Percentiles rank a stretch among this genome's conserved stretches.
Evolutionary conservation across 30 jellyfish, hydroid and myxozoan species (phyloP).

Genomic region (Aurelia coerulea): DNA sequence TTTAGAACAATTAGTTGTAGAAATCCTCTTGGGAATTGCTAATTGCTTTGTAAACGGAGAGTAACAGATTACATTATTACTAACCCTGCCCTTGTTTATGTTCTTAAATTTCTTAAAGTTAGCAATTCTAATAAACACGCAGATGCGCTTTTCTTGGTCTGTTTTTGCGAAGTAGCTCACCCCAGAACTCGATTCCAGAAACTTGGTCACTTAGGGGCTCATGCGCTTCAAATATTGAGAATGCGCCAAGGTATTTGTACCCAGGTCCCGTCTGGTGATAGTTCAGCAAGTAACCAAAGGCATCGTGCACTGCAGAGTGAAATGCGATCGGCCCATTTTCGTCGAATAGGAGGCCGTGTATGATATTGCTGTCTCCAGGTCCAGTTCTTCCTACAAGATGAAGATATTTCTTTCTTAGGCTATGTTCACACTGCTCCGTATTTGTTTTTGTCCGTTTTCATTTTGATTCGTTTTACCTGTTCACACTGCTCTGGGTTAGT

Average conservation of each 20-base stretch:
- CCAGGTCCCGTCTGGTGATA: slow-evolving; percentile 78
- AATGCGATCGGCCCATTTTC: slow-evolving; percentile 76
- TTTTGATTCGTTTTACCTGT: too few relatives aligned
- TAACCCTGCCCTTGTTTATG: too few relatives aligned
- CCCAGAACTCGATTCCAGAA: slow-evolving; percentile 79
- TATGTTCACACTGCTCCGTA: too few relatives aligned
- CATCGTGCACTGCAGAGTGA: slow-evolving; percentile 86
- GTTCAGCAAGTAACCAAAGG: slow-evolving; percentile 73
- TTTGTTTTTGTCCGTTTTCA: too few relatives aligned
- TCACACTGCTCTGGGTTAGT: too few relatives aligned
- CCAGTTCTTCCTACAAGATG: slow-evolving; percentile 73
- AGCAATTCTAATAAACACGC: slow-evolving; percentile 4
- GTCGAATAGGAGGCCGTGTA: slow-evolving; percentile 65
- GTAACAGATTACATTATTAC: too few relatives aligned
- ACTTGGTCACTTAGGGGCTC: slow-evolving; percentile 64
- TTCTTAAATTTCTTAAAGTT: not conserved
- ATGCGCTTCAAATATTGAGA: slow-evolving; percentile 40
- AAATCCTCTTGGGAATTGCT: too few relatives aligned
- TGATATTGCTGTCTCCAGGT: slow-evolving; percentile 78
- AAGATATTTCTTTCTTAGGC: not conserved
- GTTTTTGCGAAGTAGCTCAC: slow-evolving; percentile 24
- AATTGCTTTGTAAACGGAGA: too few relatives aligned
- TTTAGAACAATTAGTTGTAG: too few relatives aligned
- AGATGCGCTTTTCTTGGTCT: not conserved
- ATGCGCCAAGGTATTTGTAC: slow-evolving; percentile 75